Conservation (phyloP, 2,797 vertebrate genomes). For the Selene dorsalis region DNA sequence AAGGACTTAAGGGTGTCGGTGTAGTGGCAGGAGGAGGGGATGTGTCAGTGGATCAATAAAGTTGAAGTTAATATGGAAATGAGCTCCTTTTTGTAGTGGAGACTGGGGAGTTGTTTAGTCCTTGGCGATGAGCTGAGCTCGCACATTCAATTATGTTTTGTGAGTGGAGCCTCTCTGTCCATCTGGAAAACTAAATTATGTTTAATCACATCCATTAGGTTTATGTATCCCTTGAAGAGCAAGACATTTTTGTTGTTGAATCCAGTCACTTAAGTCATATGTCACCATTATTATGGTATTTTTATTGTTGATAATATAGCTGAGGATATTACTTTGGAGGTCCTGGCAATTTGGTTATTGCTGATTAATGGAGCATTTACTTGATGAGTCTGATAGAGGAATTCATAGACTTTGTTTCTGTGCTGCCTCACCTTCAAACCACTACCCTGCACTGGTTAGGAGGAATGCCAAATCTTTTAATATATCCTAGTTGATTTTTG, state of each 20-base stretch:
- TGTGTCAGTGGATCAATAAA: conserved; percentile 65
- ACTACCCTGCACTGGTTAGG: conserved; percentile 12
- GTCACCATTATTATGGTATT: conserved; percentile 45
- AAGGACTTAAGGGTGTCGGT: conserved; percentile 29
- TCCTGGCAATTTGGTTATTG: conserved; percentile 34
- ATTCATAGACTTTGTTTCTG: conserved; percentile 18
- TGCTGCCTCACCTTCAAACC: conserved; percentile 43
- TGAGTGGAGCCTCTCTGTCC: conserved; percentile 67
- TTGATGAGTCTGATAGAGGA: conserved; percentile 1
- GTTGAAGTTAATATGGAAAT: conserved; percentile 77
- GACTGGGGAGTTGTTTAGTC: conserved; percentile 74
- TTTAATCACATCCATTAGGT: conserved; percentile 78
- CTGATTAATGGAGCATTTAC: conserved; percentile 33
- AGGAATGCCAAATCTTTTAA: conserved; percentile 28
- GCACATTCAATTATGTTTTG: conserved; percentile 76
- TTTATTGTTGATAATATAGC: conserved; percentile 46
- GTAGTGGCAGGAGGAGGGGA: conserved; percentile 20
- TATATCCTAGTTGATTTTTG: neutral
- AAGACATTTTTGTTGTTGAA: conserved; percentile 62
- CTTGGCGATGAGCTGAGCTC: conserved; percentile 72
- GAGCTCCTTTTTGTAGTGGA: conserved; percentile 66
- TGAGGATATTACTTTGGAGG: conserved; percentile 18
- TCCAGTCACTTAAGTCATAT: conserved; percentile 51
- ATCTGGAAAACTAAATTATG: conserved; percentile 77
- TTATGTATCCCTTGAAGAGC: conserved; percentile 68